Percentiles rank a stretch among this genome's conserved stretches.
Evolutionary conservation across 2,113 vertebrate species (phyloP).

Genomic region (Rhagologus leucostigma): DNA sequence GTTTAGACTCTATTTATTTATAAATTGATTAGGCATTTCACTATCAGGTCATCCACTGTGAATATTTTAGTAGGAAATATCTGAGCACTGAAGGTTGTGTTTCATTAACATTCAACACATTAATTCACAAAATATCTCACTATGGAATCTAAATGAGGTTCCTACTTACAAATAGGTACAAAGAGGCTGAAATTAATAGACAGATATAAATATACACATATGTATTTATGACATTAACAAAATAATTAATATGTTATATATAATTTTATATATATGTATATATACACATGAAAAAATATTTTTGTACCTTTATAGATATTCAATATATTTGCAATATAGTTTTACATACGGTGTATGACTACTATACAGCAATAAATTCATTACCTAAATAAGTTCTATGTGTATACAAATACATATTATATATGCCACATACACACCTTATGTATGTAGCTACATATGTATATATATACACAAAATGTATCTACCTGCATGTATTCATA

Average conservation of each 20-base stretch:
- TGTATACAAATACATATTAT: not conserved
- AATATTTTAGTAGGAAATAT: not conserved
- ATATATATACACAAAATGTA: rapidly evolving
- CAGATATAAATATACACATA: not conserved
- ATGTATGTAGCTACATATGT: not conserved
- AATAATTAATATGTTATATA: rapidly evolving
- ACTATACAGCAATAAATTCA: not conserved
- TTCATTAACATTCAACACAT: not conserved
- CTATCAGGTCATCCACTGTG: not conserved
- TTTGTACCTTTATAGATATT: not conserved
- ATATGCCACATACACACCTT: not conserved
- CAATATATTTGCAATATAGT: not conserved
- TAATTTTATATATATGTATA: not conserved
- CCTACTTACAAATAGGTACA: not conserved
- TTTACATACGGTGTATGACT: not conserved
- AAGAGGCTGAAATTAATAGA: not conserved
- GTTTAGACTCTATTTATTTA: not conserved
- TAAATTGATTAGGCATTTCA: not conserved
- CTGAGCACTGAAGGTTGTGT: not conserved
- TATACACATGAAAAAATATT: not conserved
- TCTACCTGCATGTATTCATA: not conserved
- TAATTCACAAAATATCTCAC: not conserved
- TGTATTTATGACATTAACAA: not conserved
- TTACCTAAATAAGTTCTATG: not conserved
- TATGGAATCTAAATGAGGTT: not conserved